These are phyloP conservation scores for Channa maculata DNA, from an alignment of 2,113 vertebrate genomes.

Conservation along the genomic window DNA sequence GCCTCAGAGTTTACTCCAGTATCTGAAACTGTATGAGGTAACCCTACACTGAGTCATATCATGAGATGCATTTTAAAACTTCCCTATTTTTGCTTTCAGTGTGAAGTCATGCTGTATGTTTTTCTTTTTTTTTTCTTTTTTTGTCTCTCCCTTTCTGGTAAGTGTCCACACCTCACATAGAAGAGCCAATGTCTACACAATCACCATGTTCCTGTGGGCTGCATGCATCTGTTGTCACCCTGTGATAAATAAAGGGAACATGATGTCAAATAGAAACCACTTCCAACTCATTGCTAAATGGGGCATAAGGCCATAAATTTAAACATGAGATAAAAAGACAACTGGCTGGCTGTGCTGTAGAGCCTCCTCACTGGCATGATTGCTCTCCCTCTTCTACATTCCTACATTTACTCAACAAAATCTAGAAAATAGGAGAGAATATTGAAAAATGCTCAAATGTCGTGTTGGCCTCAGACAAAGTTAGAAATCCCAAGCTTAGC, in stretches of 20 bases:
- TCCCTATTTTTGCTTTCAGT: not conserved
- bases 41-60: not conserved
- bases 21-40: no score
- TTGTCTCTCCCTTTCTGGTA: not conserved
- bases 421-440: no score
- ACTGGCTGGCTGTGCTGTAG: no score
- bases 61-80: slow-evolving; percentile 30
- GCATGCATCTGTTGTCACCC: not conserved
- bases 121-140: no score
- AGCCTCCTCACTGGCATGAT: no score
- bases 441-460: no score
- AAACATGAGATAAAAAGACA: not conserved
- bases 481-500: no score
- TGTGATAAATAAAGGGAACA: not conserved
- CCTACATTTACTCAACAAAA: no score
- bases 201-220: not conserved
- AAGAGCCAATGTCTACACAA: no score
- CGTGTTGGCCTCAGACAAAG: no score
- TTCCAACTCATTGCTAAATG: not conserved
- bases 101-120: not conserved
- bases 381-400: no score
- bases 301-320: not conserved
- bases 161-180: slow-evolving; percentile 1
- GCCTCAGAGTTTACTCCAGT: no score
- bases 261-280: slow-evolving; percentile 15